phyloP scores from a whole-genome alignment of 2,888 invertebrate species.

The Aporophyla nigra region DNA sequence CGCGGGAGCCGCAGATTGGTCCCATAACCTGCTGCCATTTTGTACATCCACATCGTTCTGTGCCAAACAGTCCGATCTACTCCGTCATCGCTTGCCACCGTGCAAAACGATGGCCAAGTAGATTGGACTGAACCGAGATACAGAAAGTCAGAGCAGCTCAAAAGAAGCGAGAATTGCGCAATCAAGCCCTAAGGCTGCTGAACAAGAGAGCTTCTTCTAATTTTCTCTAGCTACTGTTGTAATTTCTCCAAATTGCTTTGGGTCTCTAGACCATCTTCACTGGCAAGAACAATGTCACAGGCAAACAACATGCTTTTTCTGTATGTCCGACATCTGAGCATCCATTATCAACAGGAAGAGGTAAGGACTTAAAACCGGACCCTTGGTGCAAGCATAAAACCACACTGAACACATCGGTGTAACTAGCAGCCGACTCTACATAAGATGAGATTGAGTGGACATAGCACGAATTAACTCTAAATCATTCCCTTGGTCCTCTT shows the following conservation, averaged over 20 bases:
- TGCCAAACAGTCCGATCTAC: neutral
- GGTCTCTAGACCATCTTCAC: no score
- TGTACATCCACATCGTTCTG: neutral
- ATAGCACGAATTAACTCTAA: neutral
- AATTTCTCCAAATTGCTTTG: no score
- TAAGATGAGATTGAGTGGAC: neutral
- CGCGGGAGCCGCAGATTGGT: neutral
- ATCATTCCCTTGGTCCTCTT: neutral
- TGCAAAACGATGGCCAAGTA: neutral
- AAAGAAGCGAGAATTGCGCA: no score
- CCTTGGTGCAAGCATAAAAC: neutral
- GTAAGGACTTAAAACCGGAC: no score
- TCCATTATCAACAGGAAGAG: no score
- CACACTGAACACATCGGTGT: neutral
- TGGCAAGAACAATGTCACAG: no score
- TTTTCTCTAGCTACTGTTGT: no score
- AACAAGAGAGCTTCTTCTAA: no score
- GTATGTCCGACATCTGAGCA: no score
- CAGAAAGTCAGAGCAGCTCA: neutral
- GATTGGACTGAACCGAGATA: no score
- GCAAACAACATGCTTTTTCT: no score
- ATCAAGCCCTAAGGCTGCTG: no score
- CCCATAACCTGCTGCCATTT: neutral
- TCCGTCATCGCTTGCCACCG: neutral
- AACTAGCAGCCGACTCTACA: neutral